Conservation (phyloP, 2,797 vertebrate genomes). For the Pantherophis alleghaniensis region DNA sequence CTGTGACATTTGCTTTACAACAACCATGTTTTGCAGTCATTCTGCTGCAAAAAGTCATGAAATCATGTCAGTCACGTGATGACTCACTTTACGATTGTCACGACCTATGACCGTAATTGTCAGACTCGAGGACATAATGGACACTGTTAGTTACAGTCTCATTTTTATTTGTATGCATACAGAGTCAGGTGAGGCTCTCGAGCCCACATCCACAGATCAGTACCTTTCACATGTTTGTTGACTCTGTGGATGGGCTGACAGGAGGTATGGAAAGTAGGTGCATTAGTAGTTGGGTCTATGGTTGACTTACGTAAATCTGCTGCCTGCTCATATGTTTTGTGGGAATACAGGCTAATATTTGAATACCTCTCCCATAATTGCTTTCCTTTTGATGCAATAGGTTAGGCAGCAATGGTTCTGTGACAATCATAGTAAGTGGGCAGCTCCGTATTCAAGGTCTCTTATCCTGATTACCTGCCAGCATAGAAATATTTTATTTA, state of each 20-base stretch:
- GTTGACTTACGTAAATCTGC: not conserved
- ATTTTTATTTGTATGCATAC: not conserved
- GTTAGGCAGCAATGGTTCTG: not conserved
- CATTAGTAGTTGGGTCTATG: not conserved
- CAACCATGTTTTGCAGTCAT: no score
- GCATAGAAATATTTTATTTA: not conserved
- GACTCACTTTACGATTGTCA: not conserved
- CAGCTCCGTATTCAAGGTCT: not conserved
- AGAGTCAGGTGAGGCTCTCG: not conserved
- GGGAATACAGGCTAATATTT: not conserved
- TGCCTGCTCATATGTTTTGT: not conserved
- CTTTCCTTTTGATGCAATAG: not conserved
- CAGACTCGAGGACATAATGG: not conserved
- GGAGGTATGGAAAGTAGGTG: not conserved
- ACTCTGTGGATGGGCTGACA: not conserved
- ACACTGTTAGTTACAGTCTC: not conserved
- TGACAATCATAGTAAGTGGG: not conserved
- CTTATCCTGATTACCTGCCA: not conserved
- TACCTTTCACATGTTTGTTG: not conserved
- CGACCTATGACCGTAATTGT: rapidly evolving
- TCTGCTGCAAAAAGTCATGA: not conserved
- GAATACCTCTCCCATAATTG: not conserved
- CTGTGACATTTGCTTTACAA: no score
- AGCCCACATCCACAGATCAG: not conserved
- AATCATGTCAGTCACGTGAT: not conserved